A percentile compares a stretch with the other conserved stretches of the same genome.
Evolutionary conservation across 2,113 vertebrate genomes (phyloP).

Genomic region (Odocoileus hemionus): DNA sequence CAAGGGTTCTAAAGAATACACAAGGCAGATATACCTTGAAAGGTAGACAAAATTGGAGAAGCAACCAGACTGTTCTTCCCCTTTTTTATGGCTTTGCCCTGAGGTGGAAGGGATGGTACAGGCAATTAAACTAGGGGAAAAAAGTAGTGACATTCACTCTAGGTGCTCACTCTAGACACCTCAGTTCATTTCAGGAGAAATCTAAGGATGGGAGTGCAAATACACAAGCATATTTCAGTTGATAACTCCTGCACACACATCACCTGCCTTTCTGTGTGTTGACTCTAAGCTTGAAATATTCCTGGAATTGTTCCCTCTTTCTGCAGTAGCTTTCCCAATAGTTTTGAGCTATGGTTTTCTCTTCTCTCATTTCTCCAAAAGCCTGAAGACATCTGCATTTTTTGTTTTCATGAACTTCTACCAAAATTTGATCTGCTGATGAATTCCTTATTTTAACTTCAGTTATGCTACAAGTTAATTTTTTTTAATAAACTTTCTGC

Average conservation of each 20-base stretch:
- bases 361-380: background rate
- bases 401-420: conserved; percentile 16
- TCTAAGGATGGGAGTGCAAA: background rate
- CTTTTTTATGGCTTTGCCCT: background rate
- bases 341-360: background rate
- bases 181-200: background rate
- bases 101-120: background rate
- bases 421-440: background rate
- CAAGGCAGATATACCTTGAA: background rate
- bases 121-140: background rate
- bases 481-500: background rate
- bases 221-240: background rate
- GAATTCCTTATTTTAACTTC: background rate
- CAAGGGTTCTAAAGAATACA: background rate
- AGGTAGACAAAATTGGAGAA: background rate
- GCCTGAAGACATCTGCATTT: background rate
- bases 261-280: background rate
- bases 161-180: background rate
- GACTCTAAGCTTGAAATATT: background rate
- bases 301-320: background rate
- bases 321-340: background rate
- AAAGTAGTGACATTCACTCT: background rate
- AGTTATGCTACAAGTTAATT: background rate
- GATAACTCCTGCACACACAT: background rate
- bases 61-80: background rate